A percentile compares a stretch with the other conserved stretches of the same genome.
These are phyloP conservation scores for Recurvirostra avosetta DNA, from an alignment of 2,113 vertebrate species.

Conservation along the genomic window DNA sequence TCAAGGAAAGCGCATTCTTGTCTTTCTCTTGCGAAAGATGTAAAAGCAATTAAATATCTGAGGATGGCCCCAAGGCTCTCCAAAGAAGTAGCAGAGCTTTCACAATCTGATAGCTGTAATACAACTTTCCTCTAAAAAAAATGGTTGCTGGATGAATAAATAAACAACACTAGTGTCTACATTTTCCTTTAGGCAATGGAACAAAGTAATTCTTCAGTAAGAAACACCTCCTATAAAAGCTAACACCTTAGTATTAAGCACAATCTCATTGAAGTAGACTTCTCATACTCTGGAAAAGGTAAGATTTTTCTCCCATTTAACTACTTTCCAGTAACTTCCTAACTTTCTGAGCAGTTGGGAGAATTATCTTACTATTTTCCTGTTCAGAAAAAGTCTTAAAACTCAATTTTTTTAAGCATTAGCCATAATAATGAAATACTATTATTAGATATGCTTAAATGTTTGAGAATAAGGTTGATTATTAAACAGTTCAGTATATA, in stretches of 20 bases:
- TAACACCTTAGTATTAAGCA: background rate
- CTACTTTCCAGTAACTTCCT: background rate
- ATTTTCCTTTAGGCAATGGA: background rate
- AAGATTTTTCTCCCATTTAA: background rate
- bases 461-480: background rate
- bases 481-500: background rate
- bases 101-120: constrained; percentile 42
- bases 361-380: background rate
- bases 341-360: background rate
- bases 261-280: background rate
- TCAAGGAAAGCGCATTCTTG: constrained; percentile 75
- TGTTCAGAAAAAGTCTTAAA: background rate
- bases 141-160: constrained; percentile 42
- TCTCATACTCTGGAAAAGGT: background rate
- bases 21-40: constrained; percentile 69
- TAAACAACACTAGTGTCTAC: background rate
- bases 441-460: background rate
- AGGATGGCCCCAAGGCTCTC: constrained; percentile 66
- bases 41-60: constrained; percentile 72
- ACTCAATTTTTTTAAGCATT: background rate
- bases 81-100: constrained; percentile 56
- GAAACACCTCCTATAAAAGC: background rate
- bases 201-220: background rate
- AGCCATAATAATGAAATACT: background rate
- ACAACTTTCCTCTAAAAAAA: constrained; percentile 32